These are phyloP conservation scores for Grantiella picta DNA, from an alignment of 2,113 vertebrate genomes.

Conservation along the genomic window DNA sequence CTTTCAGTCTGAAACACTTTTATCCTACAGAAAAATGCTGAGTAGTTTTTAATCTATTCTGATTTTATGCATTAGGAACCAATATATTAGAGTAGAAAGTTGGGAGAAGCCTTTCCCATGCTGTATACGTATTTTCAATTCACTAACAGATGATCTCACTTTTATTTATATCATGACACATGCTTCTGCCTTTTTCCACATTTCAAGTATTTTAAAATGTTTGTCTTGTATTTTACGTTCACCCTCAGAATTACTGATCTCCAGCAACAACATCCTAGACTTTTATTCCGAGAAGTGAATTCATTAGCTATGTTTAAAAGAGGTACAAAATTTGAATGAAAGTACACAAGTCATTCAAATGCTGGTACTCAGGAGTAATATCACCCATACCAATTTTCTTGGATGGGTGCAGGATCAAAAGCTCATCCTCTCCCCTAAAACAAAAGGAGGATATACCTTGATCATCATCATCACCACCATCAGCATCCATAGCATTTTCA, in stretches of 20 bases:
- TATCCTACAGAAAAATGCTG: not conserved
- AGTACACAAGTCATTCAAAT: not conserved
- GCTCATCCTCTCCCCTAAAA: not conserved
- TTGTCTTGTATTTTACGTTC: not conserved
- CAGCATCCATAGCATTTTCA: constrained; percentile 97
- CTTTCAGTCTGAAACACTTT: not conserved
- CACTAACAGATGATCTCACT: not conserved
- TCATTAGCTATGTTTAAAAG: not conserved
- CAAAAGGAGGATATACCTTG: constrained; percentile 80
- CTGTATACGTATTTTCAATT: not conserved
- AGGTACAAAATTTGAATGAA: not conserved
- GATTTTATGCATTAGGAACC: not conserved
- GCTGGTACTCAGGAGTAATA: not conserved
- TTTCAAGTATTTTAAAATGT: not conserved
- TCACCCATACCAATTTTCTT: not conserved
- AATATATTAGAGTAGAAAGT: not conserved
- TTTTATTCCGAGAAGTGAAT: not conserved
- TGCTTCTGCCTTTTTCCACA: not conserved
- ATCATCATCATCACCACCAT: constrained; percentile 95
- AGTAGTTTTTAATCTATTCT: not conserved
- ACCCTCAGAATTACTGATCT: not conserved
- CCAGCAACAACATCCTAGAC: not conserved
- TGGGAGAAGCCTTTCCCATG: not conserved
- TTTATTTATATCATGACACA: not conserved
- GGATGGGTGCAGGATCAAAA: not conserved